phyloP scores from a whole-genome alignment of 2,113 vertebrate genomes.

The Saimiri boliviensis region DNA sequence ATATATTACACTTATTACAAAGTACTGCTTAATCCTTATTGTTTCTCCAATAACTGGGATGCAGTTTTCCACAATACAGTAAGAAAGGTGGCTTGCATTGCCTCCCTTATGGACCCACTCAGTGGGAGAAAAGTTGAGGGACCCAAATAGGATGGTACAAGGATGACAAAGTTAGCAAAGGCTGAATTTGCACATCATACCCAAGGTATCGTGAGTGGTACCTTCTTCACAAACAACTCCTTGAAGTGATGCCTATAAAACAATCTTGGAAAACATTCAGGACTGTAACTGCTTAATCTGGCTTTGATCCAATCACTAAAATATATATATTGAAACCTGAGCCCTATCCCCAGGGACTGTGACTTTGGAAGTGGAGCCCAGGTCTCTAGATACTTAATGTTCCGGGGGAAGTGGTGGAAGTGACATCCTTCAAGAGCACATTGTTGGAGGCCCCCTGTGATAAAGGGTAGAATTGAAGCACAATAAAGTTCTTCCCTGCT shows the following conservation, averaged over 20 bases:
- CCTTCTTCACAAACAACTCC: background rate
- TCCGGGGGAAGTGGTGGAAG: background rate
- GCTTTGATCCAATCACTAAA: background rate
- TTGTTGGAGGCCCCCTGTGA: background rate
- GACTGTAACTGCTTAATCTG: background rate
- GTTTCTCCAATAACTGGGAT: fast-evolving
- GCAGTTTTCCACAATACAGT: fast-evolving
- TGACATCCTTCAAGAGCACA: background rate
- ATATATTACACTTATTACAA: background rate
- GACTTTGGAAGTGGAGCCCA: background rate
- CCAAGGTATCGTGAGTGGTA: too few relatives aligned
- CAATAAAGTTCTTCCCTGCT: background rate
- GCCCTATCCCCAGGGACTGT: too few relatives aligned
- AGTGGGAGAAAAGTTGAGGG: background rate
- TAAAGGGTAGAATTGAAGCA: background rate
- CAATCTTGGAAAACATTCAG: background rate
- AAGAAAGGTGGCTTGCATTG: background rate
- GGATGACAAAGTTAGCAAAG: fast-evolving
- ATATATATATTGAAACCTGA: background rate
- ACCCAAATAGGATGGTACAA: fast-evolving
- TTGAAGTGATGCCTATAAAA: background rate
- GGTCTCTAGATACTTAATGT: background rate
- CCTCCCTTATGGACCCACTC: background rate
- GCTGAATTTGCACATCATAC: too few relatives aligned
- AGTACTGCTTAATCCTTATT: fast-evolving